Evolutionary conservation across 2,888 invertebrate species (phyloP).

Genomic region (Drosophila tripunctata): DNA sequence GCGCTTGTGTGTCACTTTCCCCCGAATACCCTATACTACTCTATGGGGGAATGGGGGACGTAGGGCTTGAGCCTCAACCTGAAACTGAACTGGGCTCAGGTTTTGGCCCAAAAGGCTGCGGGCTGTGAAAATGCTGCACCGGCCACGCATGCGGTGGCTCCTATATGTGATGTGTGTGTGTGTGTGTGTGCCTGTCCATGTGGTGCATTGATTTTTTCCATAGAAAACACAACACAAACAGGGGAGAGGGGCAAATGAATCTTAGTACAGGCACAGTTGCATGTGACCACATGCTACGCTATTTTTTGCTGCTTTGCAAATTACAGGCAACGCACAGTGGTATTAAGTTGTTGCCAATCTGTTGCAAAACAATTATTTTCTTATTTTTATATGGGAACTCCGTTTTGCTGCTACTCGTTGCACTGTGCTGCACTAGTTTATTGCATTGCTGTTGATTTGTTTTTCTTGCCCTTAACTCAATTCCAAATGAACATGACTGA

Average conservation of each 20-base stretch:
- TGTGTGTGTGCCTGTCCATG: conserved; percentile 32
- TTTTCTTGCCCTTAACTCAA: conserved; percentile 9
- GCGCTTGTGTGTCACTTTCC: conserved; percentile 39
- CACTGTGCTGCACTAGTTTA: conserved; percentile 41
- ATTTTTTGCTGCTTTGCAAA: conserved; percentile 61
- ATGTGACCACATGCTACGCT: conserved; percentile 62
- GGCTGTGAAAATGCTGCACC: conserved; percentile 35
- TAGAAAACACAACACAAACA: not conserved
- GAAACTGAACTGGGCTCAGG: conserved; percentile 4
- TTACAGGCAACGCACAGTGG: conserved; percentile 45
- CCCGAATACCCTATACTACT: not conserved
- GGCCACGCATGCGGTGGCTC: conserved; percentile 46
- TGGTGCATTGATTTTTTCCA: conserved; percentile 69
- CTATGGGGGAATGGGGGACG: not conserved
- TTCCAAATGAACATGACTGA: conserved; percentile 23
- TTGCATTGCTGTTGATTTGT: conserved; percentile 37
- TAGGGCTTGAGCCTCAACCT: not conserved
- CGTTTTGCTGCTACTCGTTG: not conserved
- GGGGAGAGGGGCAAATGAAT: too few species aligned
- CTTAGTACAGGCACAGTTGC: conserved; percentile 7
- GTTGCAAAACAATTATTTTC: not conserved
- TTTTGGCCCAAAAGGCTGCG: conserved; percentile 18
- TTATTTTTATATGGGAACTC: not conserved
- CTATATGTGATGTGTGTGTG: conserved; percentile 5
- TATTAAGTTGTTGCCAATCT: not conserved